Conservation (phyloP, 2,113 vertebrate species). For the Drymodes brunneopygia region DNA sequence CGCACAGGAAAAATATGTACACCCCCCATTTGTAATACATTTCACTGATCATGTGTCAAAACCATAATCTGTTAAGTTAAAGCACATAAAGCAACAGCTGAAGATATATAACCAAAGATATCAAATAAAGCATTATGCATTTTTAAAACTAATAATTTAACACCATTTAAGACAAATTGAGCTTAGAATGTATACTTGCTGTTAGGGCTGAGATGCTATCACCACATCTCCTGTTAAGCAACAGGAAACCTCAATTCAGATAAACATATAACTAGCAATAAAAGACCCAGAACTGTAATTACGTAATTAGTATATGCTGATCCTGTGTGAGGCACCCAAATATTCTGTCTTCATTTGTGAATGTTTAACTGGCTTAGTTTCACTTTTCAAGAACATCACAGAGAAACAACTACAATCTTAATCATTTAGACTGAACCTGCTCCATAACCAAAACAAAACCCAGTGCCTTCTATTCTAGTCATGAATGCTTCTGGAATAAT, state of each 20-base stretch:
- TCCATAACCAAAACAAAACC: not conserved
- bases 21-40: not conserved
- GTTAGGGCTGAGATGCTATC: not conserved
- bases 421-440: not conserved
- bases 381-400: not conserved
- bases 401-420: not conserved
- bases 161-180: not conserved
- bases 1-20: not conserved
- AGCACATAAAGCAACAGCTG: not conserved
- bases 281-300: not conserved
- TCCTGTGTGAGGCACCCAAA: not conserved
- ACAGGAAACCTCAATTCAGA: not conserved
- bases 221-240: not conserved
- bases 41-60: not conserved
- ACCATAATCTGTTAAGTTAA: not conserved
- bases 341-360: not conserved
- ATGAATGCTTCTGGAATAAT: not conserved
- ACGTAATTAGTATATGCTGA: not conserved
- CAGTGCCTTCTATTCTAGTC: not conserved
- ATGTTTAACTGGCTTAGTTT: not conserved
- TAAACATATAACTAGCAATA: not conserved
- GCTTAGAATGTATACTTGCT: not conserved
- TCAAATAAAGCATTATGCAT: not conserved
- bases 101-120: not conserved
- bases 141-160: not conserved